Evolutionary conservation across 2,113 vertebrate genomes (phyloP).

Genomic region (Scomber scombrus): DNA sequence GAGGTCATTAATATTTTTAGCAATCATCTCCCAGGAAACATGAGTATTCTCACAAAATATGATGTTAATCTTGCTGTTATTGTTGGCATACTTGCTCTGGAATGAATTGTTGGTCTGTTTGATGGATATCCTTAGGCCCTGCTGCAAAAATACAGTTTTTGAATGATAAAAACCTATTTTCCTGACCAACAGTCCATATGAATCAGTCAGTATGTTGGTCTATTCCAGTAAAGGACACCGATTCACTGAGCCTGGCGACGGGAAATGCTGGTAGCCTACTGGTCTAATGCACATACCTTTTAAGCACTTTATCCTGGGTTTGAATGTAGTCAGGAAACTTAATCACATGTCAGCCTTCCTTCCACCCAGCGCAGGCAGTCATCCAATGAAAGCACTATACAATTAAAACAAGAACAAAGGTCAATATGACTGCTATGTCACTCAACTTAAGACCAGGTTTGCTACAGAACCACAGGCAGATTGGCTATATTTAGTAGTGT

Average conservation of each 20-base stretch:
- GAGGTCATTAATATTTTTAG: neutral
- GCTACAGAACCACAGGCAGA: neutral
- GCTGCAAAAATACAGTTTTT: neutral
- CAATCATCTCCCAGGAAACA: neutral
- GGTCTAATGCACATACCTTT: slow-evolving; percentile 16
- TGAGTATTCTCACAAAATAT: neutral
- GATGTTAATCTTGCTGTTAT: neutral
- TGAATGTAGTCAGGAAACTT: slow-evolving; percentile 25
- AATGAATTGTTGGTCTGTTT: neutral
- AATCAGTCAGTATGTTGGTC: neutral
- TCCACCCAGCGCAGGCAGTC: slow-evolving; percentile 8
- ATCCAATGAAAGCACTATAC: slow-evolving; percentile 6
- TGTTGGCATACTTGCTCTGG: neutral
- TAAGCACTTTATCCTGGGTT: slow-evolving; percentile 20
- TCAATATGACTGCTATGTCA: neutral
- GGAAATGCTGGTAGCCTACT: slow-evolving; percentile 6
- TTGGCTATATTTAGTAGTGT: neutral
- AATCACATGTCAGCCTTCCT: slow-evolving; percentile 7
- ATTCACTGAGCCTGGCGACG: neutral
- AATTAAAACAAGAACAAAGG: slow-evolving; percentile 13
- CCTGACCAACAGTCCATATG: neutral
- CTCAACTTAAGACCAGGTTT: neutral
- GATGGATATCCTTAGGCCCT: neutral
- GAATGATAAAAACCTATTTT: neutral
- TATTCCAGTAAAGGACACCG: slow-evolving; percentile 33